These are phyloP conservation scores for Nothocercus julius DNA, from an alignment of 2,113 vertebrate genomes.

Conservation along the genomic window DNA sequence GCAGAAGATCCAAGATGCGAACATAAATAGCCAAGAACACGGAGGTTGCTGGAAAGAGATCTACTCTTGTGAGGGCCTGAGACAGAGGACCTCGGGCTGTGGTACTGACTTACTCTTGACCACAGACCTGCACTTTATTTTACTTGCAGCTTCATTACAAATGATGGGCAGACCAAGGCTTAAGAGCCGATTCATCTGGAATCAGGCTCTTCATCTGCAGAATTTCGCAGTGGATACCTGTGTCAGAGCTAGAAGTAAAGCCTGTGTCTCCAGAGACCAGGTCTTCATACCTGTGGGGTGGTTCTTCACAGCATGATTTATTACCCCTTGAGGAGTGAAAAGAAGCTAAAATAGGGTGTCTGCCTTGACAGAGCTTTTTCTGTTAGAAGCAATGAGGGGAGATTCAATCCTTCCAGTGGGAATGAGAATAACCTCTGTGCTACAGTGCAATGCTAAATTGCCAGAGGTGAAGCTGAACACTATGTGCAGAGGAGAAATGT, in stretches of 20 bases:
- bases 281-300: not conserved
- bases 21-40: not conserved
- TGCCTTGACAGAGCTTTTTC: not conserved
- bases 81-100: not conserved
- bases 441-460: not conserved
- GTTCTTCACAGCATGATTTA: not conserved
- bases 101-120: not conserved
- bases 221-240: not conserved
- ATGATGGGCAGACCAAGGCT: not conserved
- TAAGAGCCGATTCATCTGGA: not conserved
- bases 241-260: not conserved
- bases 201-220: not conserved
- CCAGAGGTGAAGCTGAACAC: not conserved
- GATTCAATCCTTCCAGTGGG: not conserved
- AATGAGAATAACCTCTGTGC: not conserved
- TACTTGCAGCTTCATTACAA: not conserved
- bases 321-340: not conserved
- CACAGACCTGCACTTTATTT: not conserved
- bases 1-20: not conserved
- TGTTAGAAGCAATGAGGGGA: not conserved
- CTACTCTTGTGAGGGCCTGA: not conserved
- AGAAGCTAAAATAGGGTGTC: not conserved
- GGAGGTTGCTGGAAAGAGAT: not conserved
- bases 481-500: not conserved
- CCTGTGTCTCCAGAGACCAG: not conserved